A percentile compares a stretch with the other conserved stretches of the same genome.
Conservation (phyloP, 2,888 invertebrate species). For the Eulithis prunata region DNA sequence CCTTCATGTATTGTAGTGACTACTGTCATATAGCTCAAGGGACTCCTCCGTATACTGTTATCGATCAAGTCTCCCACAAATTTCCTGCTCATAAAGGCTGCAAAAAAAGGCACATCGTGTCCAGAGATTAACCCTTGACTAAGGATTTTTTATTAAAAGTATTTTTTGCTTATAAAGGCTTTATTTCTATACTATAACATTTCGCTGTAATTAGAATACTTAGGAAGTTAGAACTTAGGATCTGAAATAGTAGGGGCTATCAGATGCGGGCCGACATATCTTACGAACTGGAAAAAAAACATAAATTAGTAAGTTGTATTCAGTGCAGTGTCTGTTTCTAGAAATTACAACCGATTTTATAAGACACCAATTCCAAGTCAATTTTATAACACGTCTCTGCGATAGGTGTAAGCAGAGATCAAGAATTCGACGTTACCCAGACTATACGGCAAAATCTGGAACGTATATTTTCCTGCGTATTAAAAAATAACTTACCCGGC, state of each 20-base stretch:
- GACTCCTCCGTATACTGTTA: constrained; percentile 66
- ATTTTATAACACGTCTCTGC: no score
- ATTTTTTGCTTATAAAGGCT: constrained; percentile 2
- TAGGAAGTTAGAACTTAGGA: constrained; percentile 6
- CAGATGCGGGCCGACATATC: constrained; percentile 16
- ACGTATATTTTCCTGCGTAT: not conserved
- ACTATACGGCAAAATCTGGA: no score
- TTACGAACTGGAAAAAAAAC: constrained; percentile 14
- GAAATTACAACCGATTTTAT: no score
- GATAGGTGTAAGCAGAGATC: no score
- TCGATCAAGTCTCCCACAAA: constrained; percentile 64
- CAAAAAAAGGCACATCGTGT: constrained; percentile 58
- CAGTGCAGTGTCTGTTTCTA: no score
- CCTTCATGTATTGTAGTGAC: constrained; percentile 80
- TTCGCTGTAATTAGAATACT: not conserved
- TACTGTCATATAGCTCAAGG: constrained; percentile 75
- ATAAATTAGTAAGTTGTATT: no score
- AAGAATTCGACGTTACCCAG: no score
- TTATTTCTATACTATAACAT: constrained; percentile 12
- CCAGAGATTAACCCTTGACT: constrained; percentile 52
- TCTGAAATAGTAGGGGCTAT: constrained; percentile 25
- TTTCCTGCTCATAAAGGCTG: constrained; percentile 59
- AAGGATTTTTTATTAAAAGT: constrained; percentile 21
- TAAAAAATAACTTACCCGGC: constrained; percentile 1
- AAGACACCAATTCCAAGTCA: no score